These are phyloP conservation scores for Oxytorus armatus DNA, from an alignment of 2,888 invertebrate species.

Conservation along the genomic window DNA sequence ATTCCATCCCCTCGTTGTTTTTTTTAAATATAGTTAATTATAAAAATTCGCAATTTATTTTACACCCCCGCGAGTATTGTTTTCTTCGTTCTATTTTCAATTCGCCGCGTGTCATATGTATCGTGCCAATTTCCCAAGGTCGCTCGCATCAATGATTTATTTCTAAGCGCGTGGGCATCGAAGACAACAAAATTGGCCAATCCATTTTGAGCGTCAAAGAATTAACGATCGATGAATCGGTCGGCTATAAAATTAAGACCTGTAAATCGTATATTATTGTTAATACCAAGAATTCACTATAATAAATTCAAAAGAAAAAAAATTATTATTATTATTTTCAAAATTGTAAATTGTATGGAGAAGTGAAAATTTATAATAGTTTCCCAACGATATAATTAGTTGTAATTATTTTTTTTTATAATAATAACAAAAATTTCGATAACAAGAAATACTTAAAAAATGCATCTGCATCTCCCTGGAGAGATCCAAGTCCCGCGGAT, in stretches of 20 bases:
- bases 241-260: not conserved
- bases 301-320: too few relatives aligned
- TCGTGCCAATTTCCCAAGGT: slow-evolving; percentile 45
- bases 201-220: slow-evolving; percentile 7
- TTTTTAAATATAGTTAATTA: not conserved
- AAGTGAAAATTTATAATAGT: too few relatives aligned
- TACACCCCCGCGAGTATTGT: not conserved
- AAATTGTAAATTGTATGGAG: too few relatives aligned
- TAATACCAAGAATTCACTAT: not conserved
- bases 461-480: too few relatives aligned
- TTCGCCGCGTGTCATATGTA: not conserved
- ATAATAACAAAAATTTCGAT: too few relatives aligned
- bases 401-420: too few relatives aligned
- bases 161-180: slow-evolving; percentile 21
- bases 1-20: too few relatives aligned
- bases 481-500: too few relatives aligned
- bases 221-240: slow-evolving; percentile 21
- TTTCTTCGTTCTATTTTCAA: slow-evolving; percentile 8
- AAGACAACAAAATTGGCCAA: slow-evolving; percentile 20
- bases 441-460: too few relatives aligned
- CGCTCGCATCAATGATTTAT: slow-evolving; percentile 32
- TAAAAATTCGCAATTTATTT: not conserved
- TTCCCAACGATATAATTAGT: too few relatives aligned
- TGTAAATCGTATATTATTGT: not conserved
- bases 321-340: too few relatives aligned